These are phyloP conservation scores for Emydoidea blandingii DNA, from an alignment of 2,797 vertebrate species.

Conservation along the genomic window DNA sequence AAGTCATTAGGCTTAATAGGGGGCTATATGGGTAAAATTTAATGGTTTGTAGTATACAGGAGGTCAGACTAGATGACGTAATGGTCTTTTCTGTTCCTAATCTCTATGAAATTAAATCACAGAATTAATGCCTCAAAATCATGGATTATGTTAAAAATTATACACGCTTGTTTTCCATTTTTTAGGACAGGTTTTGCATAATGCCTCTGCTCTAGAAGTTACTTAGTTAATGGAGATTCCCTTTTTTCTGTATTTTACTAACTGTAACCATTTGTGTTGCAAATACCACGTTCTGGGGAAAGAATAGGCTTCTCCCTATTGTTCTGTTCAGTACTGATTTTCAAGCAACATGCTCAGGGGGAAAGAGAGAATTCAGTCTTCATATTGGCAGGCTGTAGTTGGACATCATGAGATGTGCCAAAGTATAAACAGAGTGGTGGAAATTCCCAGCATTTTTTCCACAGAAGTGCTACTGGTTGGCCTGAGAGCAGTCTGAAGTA, in stretches of 20 bases:
- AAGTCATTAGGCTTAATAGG: neutral
- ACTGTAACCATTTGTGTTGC: slow-evolving; percentile 18
- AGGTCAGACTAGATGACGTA: neutral
- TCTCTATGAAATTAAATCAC: neutral
- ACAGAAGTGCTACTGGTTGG: neutral
- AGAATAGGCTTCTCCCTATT: fast-evolving
- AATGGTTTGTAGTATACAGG: neutral
- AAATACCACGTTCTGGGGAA: neutral
- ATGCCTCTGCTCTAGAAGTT: neutral
- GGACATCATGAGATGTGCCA: neutral
- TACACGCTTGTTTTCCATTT: neutral
- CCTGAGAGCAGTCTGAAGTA: neutral
- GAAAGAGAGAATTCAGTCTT: neutral
- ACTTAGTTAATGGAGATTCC: slow-evolving; percentile 8
- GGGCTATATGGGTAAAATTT: neutral
- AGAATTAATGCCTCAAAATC: neutral
- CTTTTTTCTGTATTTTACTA: neutral
- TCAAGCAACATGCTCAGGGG: neutral
- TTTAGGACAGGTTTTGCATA: neutral
- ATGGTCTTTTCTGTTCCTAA: neutral
- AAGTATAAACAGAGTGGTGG: neutral
- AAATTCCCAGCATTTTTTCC: slow-evolving; percentile 31
- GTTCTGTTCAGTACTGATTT: slow-evolving; percentile 34
- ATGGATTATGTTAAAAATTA: neutral
- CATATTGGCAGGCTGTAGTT: neutral